A percentile compares a stretch with the other conserved stretches of the same genome.
These are phyloP conservation scores for Hyperoodon ampullatus DNA, from an alignment of 2,113 vertebrate species.

Conservation along the genomic window DNA sequence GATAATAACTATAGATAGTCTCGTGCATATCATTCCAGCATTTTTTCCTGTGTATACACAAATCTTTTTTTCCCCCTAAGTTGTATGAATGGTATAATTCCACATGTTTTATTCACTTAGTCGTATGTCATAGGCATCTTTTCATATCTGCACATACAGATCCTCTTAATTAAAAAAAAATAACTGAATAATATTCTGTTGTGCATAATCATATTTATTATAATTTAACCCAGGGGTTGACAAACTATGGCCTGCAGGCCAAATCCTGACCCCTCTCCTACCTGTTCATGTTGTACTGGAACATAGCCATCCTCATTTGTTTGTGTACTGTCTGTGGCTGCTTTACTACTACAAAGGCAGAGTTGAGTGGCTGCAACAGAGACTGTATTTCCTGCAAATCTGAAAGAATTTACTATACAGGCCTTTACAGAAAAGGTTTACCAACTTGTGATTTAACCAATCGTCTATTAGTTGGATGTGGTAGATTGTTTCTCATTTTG, in stretches of 20 bases:
- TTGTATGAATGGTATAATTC: background rate
- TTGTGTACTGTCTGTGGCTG: background rate
- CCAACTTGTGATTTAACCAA: background rate
- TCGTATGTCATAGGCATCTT: background rate
- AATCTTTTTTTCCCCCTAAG: background rate
- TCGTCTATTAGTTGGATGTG: background rate
- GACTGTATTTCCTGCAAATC: background rate
- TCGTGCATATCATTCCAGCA: background rate
- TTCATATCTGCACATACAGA: background rate
- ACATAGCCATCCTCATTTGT: background rate
- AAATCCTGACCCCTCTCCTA: background rate
- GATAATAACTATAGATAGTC: background rate
- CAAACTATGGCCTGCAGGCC: background rate
- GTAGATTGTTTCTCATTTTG: background rate
- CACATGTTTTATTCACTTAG: conserved; percentile 13
- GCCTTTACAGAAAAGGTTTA: background rate
- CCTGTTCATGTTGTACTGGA: background rate
- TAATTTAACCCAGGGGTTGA: background rate
- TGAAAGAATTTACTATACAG: background rate
- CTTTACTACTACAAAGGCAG: background rate
- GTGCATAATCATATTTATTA: background rate
- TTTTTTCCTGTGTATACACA: background rate
- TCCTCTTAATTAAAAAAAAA: background rate
- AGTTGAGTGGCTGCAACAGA: background rate
- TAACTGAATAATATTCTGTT: background rate